A percentile compares a stretch with the other conserved stretches of the same genome.
phyloP scores from a whole-genome alignment of 2,888 invertebrate genomes.

The Amblyjoppa fuscipennis region DNA sequence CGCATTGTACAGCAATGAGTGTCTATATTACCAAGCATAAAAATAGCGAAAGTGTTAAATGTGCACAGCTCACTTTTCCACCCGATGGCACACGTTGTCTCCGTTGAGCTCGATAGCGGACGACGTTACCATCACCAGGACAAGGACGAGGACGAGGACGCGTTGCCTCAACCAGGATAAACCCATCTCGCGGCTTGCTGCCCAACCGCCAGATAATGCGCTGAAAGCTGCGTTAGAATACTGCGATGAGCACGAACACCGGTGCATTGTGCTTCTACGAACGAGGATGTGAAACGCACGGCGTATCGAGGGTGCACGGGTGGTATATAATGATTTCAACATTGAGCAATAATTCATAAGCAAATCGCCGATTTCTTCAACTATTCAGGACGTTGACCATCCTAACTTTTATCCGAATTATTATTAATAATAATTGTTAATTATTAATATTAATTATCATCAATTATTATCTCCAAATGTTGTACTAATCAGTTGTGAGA shows the following conservation, averaged over 20 bases:
- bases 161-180: slow-evolving; percentile 66
- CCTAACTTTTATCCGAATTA: background rate
- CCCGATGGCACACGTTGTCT: slow-evolving; percentile 82
- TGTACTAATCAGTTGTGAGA: no score
- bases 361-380: background rate
- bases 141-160: slow-evolving; percentile 72
- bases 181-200: slow-evolving; percentile 66
- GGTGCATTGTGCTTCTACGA: slow-evolving; percentile 13
- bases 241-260: slow-evolving; percentile 41
- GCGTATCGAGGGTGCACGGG: slow-evolving; percentile 14
- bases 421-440: background rate
- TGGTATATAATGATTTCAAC: background rate
- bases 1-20: background rate
- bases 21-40: slow-evolving; percentile 18
- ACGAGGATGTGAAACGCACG: slow-evolving; percentile 9
- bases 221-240: slow-evolving; percentile 59
- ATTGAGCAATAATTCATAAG: slow-evolving; percentile 11
- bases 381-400: background rate
- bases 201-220: slow-evolving; percentile 51
- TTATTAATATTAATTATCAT: background rate
- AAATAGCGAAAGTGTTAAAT: slow-evolving; percentile 53
- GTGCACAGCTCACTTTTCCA: slow-evolving; percentile 82
- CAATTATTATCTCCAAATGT: background rate
- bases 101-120: slow-evolving; percentile 76
- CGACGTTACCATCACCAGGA: slow-evolving; percentile 72